phyloP scores from a whole-genome alignment of 2,888 invertebrate genomes.

The Automeris io region DNA sequence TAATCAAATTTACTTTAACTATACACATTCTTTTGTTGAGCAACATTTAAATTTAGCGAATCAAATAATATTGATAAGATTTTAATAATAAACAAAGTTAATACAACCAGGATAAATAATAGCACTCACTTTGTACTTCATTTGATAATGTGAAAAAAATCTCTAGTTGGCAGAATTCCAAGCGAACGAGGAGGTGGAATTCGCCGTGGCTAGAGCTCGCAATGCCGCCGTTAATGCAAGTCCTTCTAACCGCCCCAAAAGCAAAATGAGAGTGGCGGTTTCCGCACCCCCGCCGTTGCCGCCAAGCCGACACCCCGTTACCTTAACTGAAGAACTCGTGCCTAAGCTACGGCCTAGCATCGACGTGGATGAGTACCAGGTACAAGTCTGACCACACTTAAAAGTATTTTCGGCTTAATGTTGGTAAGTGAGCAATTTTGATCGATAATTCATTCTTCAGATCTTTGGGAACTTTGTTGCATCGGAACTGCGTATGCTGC shows the following conservation, averaged over 20 bases:
- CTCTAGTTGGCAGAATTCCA: slow-evolving; percentile 61
- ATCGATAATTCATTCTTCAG: slow-evolving; percentile 23
- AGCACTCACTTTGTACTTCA: too few species aligned
- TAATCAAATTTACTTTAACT: too few species aligned
- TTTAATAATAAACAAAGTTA: too few species aligned
- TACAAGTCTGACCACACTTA: slow-evolving; percentile 14
- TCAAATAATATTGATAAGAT: too few species aligned
- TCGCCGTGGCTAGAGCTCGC: slow-evolving; percentile 31
- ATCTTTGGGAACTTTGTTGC: slow-evolving; percentile 72
- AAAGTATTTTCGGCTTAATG: too few species aligned
- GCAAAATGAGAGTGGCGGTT: slow-evolving; percentile 41
- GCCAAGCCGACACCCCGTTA: slow-evolving; percentile 40
- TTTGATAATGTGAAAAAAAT: slow-evolving; percentile 7
- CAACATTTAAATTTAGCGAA: too few species aligned
- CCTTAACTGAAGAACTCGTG: slow-evolving; percentile 53
- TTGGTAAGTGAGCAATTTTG: background rate
- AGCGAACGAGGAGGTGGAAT: slow-evolving; percentile 60
- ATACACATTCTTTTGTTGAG: too few species aligned
- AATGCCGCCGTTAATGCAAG: slow-evolving; percentile 11
- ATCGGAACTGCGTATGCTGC: slow-evolving; percentile 57
- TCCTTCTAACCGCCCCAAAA: slow-evolving; percentile 16
- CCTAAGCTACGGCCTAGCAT: slow-evolving; percentile 42
- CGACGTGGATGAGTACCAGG: slow-evolving; percentile 63
- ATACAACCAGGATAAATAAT: too few species aligned
- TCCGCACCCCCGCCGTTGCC: slow-evolving; percentile 50